Conservation (phyloP, 2,888 invertebrate genomes). For the Acronicta psi region DNA sequence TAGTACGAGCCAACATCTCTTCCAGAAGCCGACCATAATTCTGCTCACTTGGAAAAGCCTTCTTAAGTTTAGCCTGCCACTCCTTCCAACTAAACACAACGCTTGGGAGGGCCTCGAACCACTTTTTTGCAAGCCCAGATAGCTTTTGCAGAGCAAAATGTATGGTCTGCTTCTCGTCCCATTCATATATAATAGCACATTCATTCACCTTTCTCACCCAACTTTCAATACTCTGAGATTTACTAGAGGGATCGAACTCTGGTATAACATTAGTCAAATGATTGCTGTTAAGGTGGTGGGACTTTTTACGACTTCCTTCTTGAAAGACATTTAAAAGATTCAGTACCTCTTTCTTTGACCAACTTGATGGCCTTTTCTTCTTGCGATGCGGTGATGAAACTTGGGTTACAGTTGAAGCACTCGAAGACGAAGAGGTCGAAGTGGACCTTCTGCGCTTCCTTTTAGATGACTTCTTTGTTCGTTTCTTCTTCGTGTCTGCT, state of each 20-base stretch:
- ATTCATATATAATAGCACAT: slow-evolving; percentile 1
- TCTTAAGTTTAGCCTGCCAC: not conserved
- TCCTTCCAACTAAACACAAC: slow-evolving; percentile 5
- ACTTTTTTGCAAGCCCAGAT: not conserved
- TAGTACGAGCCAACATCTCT: slow-evolving; percentile 5
- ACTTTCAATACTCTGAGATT: not conserved
- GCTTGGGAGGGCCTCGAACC: slow-evolving; percentile 3
- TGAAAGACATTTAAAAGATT: not conserved
- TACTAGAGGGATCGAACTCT: slow-evolving; percentile 6
- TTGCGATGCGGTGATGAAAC: too few relatives aligned
- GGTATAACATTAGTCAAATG: slow-evolving; percentile 2
- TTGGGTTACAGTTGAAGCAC: too few relatives aligned
- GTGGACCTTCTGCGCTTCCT: too few relatives aligned
- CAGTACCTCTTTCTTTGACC: slow-evolving; percentile 4
- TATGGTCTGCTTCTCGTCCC: slow-evolving; percentile 10
- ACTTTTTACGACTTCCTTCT: too few relatives aligned
- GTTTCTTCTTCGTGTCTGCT: too few relatives aligned
- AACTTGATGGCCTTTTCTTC: too few relatives aligned
- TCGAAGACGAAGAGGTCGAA: too few relatives aligned
- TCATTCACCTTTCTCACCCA: slow-evolving; percentile 6
- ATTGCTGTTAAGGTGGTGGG: not conserved
- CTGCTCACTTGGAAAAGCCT: slow-evolving; percentile 5
- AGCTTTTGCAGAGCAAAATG: slow-evolving; percentile 8
- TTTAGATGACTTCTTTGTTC: too few relatives aligned
- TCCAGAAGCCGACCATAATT: slow-evolving; percentile 12